Evolutionary conservation across 2,888 invertebrate species (phyloP).

Genomic region (Euproctis similis): DNA sequence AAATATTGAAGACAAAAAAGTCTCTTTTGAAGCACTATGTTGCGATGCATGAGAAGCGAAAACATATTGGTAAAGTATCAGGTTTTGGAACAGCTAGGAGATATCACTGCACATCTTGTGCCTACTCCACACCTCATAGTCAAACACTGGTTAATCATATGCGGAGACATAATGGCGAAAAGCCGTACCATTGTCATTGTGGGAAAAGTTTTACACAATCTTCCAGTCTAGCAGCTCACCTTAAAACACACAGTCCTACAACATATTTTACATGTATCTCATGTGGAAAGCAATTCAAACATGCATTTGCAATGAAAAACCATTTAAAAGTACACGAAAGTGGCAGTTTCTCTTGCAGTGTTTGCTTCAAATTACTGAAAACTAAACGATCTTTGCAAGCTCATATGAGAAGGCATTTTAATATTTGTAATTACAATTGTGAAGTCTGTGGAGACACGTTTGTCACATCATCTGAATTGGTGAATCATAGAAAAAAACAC

Average conservation of each 20-base stretch:
- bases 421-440: slow-evolving; percentile 62
- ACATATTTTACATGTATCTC: slow-evolving; percentile 55
- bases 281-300: slow-evolving; percentile 70
- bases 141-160: slow-evolving; percentile 65
- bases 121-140: slow-evolving; percentile 60
- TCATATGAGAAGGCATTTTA: slow-evolving; percentile 62
- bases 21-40: slow-evolving; percentile 50
- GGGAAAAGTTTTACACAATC: slow-evolving; percentile 63
- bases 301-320: slow-evolving; percentile 56
- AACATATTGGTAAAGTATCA: slow-evolving; percentile 48
- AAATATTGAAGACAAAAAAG: slow-evolving; percentile 42
- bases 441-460: slow-evolving; percentile 67
- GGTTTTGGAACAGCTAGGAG: slow-evolving; percentile 50
- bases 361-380: slow-evolving; percentile 61
- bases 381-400: slow-evolving; percentile 50
- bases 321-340: slow-evolving; percentile 55
- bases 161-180: slow-evolving; percentile 60
- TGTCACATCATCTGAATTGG: slow-evolving; percentile 60
- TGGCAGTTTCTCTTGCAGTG: slow-evolving; percentile 46
- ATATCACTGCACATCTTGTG: slow-evolving; percentile 60
- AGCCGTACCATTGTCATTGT: slow-evolving; percentile 62
- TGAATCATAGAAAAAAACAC: slow-evolving; percentile 61
- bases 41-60: slow-evolving; percentile 55
- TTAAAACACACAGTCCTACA: slow-evolving; percentile 52
- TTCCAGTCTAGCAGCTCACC: slow-evolving; percentile 57